Evolutionary conservation across 2,888 invertebrate species (phyloP).

Genomic region (Sesamia inferens): DNA sequence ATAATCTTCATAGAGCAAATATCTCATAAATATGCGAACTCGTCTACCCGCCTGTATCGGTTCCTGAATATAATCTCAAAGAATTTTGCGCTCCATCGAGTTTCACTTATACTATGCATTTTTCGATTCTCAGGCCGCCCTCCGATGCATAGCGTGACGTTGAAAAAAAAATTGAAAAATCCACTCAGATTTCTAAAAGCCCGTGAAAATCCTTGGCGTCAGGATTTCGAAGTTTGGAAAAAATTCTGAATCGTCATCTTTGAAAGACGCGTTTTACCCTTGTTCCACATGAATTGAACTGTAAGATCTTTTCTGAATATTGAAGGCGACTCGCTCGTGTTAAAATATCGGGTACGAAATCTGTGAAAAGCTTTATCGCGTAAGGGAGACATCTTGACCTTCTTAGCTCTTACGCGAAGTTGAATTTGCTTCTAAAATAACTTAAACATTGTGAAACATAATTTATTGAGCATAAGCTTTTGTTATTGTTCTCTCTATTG

Average conservation of each 20-base stretch:
- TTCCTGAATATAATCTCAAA: slow-evolving; percentile 74
- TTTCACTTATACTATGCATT: slow-evolving; percentile 79
- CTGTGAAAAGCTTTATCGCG: slow-evolving; percentile 53
- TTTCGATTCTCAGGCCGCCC: slow-evolving; percentile 60
- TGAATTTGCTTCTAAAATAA: slow-evolving; percentile 22
- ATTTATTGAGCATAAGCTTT: not conserved
- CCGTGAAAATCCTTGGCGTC: not conserved
- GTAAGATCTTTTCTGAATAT: slow-evolving; percentile 57
- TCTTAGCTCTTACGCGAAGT: slow-evolving; percentile 16
- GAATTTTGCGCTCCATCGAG: slow-evolving; percentile 73
- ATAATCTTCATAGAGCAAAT: slow-evolving; percentile 66
- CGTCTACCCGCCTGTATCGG: slow-evolving; percentile 55
- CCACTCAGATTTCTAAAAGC: slow-evolving; percentile 22
- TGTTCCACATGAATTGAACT: slow-evolving; percentile 49
- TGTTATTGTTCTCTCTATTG: no score
- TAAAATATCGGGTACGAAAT: slow-evolving; percentile 44
- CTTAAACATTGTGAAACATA: not conserved
- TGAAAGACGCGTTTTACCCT: slow-evolving; percentile 38
- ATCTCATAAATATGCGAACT: slow-evolving; percentile 73
- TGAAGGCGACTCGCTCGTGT: slow-evolving; percentile 44
- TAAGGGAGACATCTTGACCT: slow-evolving; percentile 48
- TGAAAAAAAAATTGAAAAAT: slow-evolving; percentile 54
- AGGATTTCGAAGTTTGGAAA: slow-evolving; percentile 7
- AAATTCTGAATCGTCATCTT: slow-evolving; percentile 43
- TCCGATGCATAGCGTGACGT: slow-evolving; percentile 39